phyloP scores from a whole-genome alignment of 2,797 vertebrate genomes.

The Chiroxiphia lanceolata region DNA sequence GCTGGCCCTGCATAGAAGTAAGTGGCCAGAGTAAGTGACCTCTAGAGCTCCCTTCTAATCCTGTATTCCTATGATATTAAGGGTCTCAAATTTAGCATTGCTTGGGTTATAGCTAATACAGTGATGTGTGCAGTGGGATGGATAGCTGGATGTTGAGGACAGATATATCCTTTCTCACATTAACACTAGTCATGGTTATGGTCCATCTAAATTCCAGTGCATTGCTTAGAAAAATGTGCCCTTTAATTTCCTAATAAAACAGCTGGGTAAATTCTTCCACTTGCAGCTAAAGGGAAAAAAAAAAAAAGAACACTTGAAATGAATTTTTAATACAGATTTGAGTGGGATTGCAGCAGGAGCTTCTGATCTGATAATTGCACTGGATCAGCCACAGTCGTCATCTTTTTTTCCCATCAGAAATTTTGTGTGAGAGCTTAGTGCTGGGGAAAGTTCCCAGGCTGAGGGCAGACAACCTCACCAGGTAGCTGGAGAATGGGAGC shows the following conservation, averaged over 20 bases:
- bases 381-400: conserved; percentile 41
- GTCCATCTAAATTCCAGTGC: conserved; percentile 54
- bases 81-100: background rate
- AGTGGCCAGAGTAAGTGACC: conserved; percentile 6
- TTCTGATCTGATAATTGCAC: conserved; percentile 67
- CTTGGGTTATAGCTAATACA: background rate
- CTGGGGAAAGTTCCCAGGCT: background rate
- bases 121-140: conserved; percentile 5
- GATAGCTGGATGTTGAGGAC: background rate
- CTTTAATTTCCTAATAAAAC: conserved; percentile 67
- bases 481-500: background rate
- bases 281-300: conserved; percentile 24
- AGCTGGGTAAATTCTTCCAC: conserved; percentile 61
- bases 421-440: background rate
- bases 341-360: conserved; percentile 66
- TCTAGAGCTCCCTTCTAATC: background rate
- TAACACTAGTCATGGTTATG: conserved; percentile 22
- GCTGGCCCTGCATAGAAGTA: background rate
- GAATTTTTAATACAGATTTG: conserved; percentile 71
- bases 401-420: conserved; percentile 35
- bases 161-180: conserved; percentile 10
- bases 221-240: conserved; percentile 62
- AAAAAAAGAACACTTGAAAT: conserved; percentile 41
- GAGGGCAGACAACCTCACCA: background rate
- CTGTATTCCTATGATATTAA: background rate